A percentile compares a stretch with the other conserved stretches of the same genome.
Conservation (phyloP, 2,888 invertebrate species). For the Lepidocyrtoides sp. region DNA sequence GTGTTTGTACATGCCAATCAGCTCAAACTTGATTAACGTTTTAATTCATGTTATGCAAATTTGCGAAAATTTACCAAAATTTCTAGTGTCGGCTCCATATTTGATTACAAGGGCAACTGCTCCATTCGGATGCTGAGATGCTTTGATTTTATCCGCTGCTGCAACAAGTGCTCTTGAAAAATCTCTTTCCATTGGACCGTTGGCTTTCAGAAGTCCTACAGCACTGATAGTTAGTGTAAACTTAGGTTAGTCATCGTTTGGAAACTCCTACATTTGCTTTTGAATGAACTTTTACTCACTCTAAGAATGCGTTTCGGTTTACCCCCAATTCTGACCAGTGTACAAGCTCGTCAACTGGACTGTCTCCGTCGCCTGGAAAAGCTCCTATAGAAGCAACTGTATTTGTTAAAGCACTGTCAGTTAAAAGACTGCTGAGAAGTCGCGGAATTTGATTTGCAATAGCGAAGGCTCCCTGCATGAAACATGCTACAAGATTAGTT, state of each 20-base stretch:
- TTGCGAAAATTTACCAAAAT: slow-evolving; percentile 57
- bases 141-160: slow-evolving; percentile 64
- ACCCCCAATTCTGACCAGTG: slow-evolving; percentile 70
- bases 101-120: slow-evolving; percentile 77
- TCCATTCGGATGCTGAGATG: slow-evolving; percentile 71
- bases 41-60: background rate
- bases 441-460: slow-evolving; percentile 68
- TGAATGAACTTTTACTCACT: slow-evolving; percentile 31
- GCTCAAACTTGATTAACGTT: too few relatives aligned
- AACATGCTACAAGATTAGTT: too few relatives aligned
- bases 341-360: slow-evolving; percentile 50
- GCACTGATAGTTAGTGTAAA: slow-evolving; percentile 41
- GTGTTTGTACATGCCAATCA: too few relatives aligned
- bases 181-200: slow-evolving; percentile 69
- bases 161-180: slow-evolving; percentile 66
- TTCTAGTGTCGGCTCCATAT: slow-evolving; percentile 63
- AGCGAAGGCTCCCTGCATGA: slow-evolving; percentile 41
- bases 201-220: slow-evolving; percentile 38
- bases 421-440: slow-evolving; percentile 25
- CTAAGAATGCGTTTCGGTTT: slow-evolving; percentile 47
- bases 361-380: slow-evolving; percentile 49
- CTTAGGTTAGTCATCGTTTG: background rate
- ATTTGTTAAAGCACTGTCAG: background rate
- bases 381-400: slow-evolving; percentile 66
- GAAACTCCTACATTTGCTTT: too few relatives aligned